These are phyloP conservation scores for Melitaea athalia DNA, from an alignment of 2,888 invertebrate genomes.

Conservation along the genomic window DNA sequence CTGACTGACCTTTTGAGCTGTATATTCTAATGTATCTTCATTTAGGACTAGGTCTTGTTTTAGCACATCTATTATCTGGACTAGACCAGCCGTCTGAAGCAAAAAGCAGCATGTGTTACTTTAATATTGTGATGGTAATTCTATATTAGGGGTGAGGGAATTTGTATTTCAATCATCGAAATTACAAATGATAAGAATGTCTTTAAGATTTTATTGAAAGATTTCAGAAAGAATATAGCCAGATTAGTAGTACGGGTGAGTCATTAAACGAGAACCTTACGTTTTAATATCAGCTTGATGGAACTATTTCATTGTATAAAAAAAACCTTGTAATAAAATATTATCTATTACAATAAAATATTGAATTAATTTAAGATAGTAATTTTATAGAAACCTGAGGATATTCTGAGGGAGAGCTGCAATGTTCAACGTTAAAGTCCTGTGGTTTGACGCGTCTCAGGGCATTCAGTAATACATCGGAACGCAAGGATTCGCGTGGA, in stretches of 20 bases:
- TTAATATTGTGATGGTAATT: too few relatives aligned
- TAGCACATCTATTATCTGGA: slow-evolving; percentile 71
- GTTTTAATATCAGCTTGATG: too few relatives aligned
- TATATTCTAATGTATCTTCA: slow-evolving; percentile 55
- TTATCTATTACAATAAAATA: neutral
- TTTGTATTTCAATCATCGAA: too few relatives aligned
- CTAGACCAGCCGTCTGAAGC: slow-evolving; percentile 61
- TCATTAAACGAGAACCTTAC: too few relatives aligned
- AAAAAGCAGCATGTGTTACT: slow-evolving; percentile 6
- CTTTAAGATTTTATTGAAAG: too few relatives aligned
- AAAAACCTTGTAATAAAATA: neutral
- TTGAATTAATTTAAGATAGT: neutral
- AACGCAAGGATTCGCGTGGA: slow-evolving; percentile 65
- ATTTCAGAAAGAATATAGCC: too few relatives aligned
- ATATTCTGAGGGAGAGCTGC: slow-evolving; percentile 58
- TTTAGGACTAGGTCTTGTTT: slow-evolving; percentile 70
- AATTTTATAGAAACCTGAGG: slow-evolving; percentile 54
- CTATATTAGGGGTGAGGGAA: too few relatives aligned
- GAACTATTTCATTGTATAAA: too few relatives aligned
- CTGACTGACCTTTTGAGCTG: slow-evolving; percentile 43
- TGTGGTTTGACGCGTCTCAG: slow-evolving; percentile 61
- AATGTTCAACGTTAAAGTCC: slow-evolving; percentile 67
- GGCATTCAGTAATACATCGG: slow-evolving; percentile 68
- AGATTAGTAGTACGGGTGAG: too few relatives aligned
- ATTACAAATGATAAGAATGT: too few relatives aligned